Evolutionary conservation across 1,140 invertebrate genomes (phyloP).

Genomic region (Helicoverpa zea): DNA sequence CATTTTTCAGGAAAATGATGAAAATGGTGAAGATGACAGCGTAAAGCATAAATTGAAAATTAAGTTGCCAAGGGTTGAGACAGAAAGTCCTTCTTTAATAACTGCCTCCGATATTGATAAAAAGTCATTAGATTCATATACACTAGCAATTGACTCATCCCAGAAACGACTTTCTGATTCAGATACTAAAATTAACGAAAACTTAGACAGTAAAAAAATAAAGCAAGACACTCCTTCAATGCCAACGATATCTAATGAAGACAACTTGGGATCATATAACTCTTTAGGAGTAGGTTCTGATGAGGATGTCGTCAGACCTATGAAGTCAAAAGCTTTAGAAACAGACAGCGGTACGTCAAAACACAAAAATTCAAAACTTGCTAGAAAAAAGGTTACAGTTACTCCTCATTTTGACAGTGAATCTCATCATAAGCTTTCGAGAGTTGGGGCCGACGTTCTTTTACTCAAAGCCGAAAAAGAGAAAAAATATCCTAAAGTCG

Average conservation of each 20-base stretch:
- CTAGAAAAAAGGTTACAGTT: conserved; percentile 10
- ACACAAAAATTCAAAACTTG: background rate
- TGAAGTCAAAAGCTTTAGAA: background rate
- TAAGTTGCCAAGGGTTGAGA: conserved; percentile 63
- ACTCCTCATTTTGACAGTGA: conserved; percentile 10
- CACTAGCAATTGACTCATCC: conserved; percentile 54
- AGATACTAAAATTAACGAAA: conserved; percentile 51
- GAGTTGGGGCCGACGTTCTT: conserved; percentile 58
- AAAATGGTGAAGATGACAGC: conserved; percentile 55
- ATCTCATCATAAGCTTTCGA: conserved; percentile 60
- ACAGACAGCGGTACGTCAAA: background rate
- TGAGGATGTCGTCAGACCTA: background rate
- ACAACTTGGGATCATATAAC: conserved; percentile 2
- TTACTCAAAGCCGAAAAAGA: conserved; percentile 54
- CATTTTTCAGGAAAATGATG: conserved; percentile 34
- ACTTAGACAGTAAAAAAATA: conserved; percentile 14
- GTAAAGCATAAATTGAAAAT: conserved; percentile 68
- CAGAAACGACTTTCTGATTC: conserved; percentile 55
- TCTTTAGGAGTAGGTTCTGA: background rate
- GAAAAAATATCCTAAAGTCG: conserved; percentile 24
- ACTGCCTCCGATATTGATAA: conserved; percentile 63
- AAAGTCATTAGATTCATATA: conserved; percentile 67
- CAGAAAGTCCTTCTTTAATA: conserved; percentile 57
- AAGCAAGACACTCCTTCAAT: conserved; percentile 36
- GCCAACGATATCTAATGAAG: conserved; percentile 47